phyloP scores from a whole-genome alignment of 1,140 invertebrate genomes.

The Pseudomyrmex concolor region DNA sequence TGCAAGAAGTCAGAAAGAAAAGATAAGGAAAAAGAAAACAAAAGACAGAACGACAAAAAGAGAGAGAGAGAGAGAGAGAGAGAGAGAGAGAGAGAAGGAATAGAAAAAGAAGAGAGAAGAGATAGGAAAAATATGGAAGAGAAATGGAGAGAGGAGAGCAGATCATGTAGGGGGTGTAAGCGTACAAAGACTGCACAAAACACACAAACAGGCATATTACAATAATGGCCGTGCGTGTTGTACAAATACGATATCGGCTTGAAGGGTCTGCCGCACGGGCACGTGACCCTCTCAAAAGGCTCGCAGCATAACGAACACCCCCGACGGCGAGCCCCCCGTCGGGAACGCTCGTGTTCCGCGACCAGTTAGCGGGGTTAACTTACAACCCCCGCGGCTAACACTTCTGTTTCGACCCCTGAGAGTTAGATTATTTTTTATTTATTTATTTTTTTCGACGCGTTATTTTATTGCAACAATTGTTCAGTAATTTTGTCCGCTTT shows the following conservation, averaged over 20 bases:
- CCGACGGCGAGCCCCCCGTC: constrained; percentile 73
- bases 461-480: constrained; percentile 24
- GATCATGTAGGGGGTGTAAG: constrained; percentile 55
- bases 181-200: constrained; percentile 79
- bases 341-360: constrained; percentile 69
- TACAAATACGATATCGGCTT: constrained; percentile 83
- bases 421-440: constrained; percentile 47
- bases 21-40: not conserved
- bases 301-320: constrained; percentile 80
- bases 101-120: not conserved
- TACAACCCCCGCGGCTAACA: constrained; percentile 73
- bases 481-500: constrained; percentile 38
- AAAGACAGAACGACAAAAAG: not conserved
- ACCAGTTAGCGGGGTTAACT: constrained; percentile 75
- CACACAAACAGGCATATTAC: constrained; percentile 80
- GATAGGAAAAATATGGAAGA: not conserved
- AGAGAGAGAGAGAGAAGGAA: not conserved
- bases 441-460: not conserved
- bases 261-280: constrained; percentile 74
- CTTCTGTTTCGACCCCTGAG: constrained; percentile 52
- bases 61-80: not conserved
- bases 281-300: constrained; percentile 81
- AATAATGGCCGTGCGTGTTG: constrained; percentile 82
- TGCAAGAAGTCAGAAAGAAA: constrained; percentile 15
- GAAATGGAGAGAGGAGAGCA: constrained; percentile 37